Conservation (phyloP, 1,140 invertebrate genomes). For the Agrilus planipennis region DNA sequence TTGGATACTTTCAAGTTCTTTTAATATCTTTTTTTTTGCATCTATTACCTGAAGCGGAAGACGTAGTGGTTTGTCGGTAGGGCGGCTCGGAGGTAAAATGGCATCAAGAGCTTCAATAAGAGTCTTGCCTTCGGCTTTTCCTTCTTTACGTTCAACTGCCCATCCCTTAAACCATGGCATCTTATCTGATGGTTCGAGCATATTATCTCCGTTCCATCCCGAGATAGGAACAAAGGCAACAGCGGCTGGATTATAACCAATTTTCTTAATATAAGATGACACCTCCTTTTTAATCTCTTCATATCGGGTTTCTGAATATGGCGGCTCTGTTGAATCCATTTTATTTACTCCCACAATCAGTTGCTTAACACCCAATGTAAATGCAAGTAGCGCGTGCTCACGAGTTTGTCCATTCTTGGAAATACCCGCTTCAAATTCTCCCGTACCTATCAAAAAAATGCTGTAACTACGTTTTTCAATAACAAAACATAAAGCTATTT, state of each 20-base stretch:
- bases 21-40: too few relatives aligned
- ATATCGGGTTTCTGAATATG: conserved; percentile 84
- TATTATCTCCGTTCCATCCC: conserved; percentile 98
- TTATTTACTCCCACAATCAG: conserved; percentile 98
- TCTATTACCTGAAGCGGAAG: conserved; percentile 78
- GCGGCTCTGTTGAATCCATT: conserved; percentile 97
- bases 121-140: conserved; percentile 77
- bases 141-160: conserved; percentile 85
- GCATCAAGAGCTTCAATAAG: conserved; percentile 90
- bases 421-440: conserved; percentile 98
- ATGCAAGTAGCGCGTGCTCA: conserved; percentile 94
- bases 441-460: too few relatives aligned
- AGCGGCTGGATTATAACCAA: conserved; percentile 89
- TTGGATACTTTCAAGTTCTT: too few relatives aligned
- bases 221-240: conserved; percentile 98
- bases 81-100: conserved; percentile 83
- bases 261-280: conserved; percentile 89
- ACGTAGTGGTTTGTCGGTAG: conserved; percentile 91
- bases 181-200: conserved; percentile 84
- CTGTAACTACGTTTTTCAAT: too few relatives aligned
- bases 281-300: conserved; percentile 98
- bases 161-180: conserved; percentile 98
- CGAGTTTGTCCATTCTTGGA: conserved; percentile 99
- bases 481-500: too few relatives aligned
- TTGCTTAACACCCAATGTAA: conserved; percentile 96